Base-by-base conservation (phyloP, 1,140 invertebrate species). In the Melipona quadrifasciata region DNA sequence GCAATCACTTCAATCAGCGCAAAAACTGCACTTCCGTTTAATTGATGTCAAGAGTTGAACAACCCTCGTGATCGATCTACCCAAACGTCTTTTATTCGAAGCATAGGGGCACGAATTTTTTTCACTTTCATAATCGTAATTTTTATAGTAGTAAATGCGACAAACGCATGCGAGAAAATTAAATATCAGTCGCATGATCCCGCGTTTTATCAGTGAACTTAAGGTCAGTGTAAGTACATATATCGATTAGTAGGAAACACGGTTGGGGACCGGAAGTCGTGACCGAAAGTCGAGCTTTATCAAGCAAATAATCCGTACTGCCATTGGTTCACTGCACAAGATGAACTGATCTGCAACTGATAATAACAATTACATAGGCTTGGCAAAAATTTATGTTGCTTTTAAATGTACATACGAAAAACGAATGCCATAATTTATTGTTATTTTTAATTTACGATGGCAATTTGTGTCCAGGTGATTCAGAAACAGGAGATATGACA, bases 401-500 rank as follows among this genome's bases (percentile, higher is more conserved):
- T 27, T 61, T 39, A 16, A 34, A 16, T 61, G 8, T 4, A 76
- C n/a, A 27, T 10, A 10, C 11, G 34, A 76, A n/a, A 5, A n/a
- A 58, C 27, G 12, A 39, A 76, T 24, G 21, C 11, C 8, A 61
- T 61, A 61, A 61, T 61, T 61, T n/a, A 6, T 47, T 0, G 39
- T 61, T 61, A 61, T n/a, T 61, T 61, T 61, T 61, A 14, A 61
- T 82, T 87, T 68, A 65, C 16, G 14, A 51, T 19, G 27, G 3
- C 57, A 85, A 71, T 85, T 87, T 74, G 47, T 72, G 19, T 8
- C 39, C 82, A 91, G 86, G 79, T 34, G 70, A 89, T 55, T 47
- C 77, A 21, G 16, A n/a, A 1, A 87, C 84, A 1, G 83, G 88
- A 34, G 57, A 75, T 72, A n/a, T 72, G 58, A 12, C 75, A 47